Conservation (phyloP, 2,888 invertebrate genomes). For the Pachycephus smyrnensis region DNA sequence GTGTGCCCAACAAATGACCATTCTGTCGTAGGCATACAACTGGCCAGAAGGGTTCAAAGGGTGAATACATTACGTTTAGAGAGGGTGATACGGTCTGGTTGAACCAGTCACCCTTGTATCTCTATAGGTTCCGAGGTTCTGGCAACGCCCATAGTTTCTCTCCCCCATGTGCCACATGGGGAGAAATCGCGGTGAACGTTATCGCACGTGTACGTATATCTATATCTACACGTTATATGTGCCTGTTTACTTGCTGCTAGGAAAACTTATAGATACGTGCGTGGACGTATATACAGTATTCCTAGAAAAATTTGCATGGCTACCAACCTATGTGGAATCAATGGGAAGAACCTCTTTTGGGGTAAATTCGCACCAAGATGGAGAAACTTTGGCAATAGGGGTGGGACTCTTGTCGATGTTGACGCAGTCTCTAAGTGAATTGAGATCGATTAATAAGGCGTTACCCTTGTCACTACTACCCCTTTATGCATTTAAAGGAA, state of each 20-base stretch:
- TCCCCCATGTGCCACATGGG: neutral
- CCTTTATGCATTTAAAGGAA: neutral
- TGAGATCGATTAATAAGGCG: neutral
- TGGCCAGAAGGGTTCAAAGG: slow-evolving; percentile 35
- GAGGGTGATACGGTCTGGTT: slow-evolving; percentile 17
- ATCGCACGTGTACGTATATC: neutral
- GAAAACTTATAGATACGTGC: neutral
- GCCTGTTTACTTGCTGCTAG: neutral
- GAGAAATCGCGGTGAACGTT: neutral
- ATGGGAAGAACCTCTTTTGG: neutral
- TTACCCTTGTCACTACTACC: neutral
- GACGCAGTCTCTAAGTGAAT: neutral
- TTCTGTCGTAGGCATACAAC: slow-evolving; percentile 33
- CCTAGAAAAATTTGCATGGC: neutral
- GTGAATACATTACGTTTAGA: slow-evolving; percentile 33
- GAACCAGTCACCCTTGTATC: slow-evolving; percentile 17
- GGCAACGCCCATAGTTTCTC: neutral
- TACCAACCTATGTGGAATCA: neutral
- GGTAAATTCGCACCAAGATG: neutral
- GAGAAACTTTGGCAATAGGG: neutral
- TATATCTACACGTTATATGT: neutral
- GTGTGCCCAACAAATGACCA: slow-evolving; percentile 41
- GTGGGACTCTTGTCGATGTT: neutral
- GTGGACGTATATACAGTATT: neutral
- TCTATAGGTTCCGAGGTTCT: slow-evolving; percentile 13